Evolutionary conservation across 2,797 vertebrate species (phyloP), one percentile per base, ranked within the genome.

Genomic region (Tachyglossus aculeatus): DNA sequence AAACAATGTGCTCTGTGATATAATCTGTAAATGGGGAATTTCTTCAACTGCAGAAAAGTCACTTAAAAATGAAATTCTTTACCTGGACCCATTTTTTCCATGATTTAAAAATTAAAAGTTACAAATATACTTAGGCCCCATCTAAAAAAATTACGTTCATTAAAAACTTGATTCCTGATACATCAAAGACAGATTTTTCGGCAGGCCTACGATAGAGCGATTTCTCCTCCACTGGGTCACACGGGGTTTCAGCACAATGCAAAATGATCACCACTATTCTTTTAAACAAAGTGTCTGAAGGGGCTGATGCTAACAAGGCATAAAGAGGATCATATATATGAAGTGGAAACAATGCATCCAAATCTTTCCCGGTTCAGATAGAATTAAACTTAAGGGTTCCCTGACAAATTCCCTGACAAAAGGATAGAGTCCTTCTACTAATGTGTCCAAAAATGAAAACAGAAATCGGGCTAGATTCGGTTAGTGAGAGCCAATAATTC

Each of bases 101-200:
- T 84, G 74, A 90, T 90, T 87, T 67, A 63, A 91, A 88, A 86
- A 84, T 80, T 56, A 77, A 41, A 56, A 86, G 81, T 91, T 91
- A 91, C 86, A 92, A 90, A 91, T 81, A 82, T 85, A 87, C 87
- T 91, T 88, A 88, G 88, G 88, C 84, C 85, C 86, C 88, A 86
- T 70, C 82, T 86, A 57, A 90, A 85, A 82, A 89, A 77, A 89
- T 77, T 70, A 71, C 1, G 24, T 80, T 81, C 67, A 86, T 91
- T 81, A 89, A 89, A 85, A 87, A 88, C 78, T 67, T 71, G 69
- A 83, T 85, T 70, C 85, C 84, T 84, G 84, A 77, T 77, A 85
- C 85, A 88, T 77, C 83, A 84, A 76, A 89, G 81, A 84, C 86
- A 82, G 81, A 89, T 83, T 87, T 89, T n/a, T 71, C 60, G 68